phyloP scores from a whole-genome alignment of 2,888 invertebrate genomes.

The Pseudococcus jackbeardsleyi region DNA sequence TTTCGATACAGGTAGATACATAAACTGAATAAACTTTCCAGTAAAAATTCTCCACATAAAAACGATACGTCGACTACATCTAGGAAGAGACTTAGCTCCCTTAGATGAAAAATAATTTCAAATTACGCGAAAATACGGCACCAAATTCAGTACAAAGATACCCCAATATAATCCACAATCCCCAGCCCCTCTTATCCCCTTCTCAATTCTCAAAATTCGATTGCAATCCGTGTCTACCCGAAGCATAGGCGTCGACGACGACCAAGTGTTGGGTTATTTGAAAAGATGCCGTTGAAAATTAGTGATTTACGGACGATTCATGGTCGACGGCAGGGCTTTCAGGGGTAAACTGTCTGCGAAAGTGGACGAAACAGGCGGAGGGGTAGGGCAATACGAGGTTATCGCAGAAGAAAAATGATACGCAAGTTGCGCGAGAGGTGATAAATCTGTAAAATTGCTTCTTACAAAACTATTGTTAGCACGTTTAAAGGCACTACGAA shows the following conservation, averaged over 20 bases:
- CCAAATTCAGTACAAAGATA: background rate
- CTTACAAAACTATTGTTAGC: constrained; percentile 55
- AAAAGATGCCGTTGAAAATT: constrained; percentile 31
- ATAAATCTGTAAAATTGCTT: constrained; percentile 51
- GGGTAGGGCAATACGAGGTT: background rate
- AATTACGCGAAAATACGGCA: background rate
- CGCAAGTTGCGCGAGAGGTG: background rate
- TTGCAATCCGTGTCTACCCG: background rate
- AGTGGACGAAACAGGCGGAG: background rate
- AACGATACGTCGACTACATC: background rate
- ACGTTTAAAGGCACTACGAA: constrained; percentile 8
- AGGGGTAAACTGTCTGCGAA: background rate
- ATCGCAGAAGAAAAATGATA: constrained; percentile 45
- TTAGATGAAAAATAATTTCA: background rate
- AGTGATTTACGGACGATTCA: constrained; percentile 23
- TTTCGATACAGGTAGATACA: background rate
- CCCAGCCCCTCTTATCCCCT: background rate
- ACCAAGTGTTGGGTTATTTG: background rate
- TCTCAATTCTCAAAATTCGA: no score
- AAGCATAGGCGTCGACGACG: background rate
- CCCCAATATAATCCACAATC: background rate
- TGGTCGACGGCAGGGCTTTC: background rate
- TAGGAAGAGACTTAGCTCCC: background rate
- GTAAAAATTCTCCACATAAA: background rate
- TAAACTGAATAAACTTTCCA: background rate